Evolutionary conservation across 2,113 vertebrate genomes (phyloP).

Genomic region (Vidua chalybeata): DNA sequence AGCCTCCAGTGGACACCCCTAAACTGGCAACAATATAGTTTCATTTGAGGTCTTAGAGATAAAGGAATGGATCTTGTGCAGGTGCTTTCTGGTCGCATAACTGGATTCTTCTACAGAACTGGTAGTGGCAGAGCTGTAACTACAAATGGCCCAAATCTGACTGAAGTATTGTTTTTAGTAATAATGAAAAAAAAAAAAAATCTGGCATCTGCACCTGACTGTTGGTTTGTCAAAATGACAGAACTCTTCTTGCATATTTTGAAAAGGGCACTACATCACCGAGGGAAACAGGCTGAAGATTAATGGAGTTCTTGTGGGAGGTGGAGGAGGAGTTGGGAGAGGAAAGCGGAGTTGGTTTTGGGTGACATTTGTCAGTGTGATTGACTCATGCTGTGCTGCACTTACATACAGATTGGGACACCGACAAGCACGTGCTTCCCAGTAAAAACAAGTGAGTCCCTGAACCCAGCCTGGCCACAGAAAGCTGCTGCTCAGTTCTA

Average conservation of each 20-base stretch:
- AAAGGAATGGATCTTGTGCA: fast-evolving
- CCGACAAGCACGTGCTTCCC: neutral
- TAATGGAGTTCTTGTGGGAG: neutral
- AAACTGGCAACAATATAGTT: neutral
- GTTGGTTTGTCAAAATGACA: neutral
- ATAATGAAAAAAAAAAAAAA: neutral
- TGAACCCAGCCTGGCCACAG: neutral
- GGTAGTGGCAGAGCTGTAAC: neutral
- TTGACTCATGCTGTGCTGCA: neutral
- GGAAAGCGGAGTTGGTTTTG: neutral
- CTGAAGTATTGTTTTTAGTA: neutral
- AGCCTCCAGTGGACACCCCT: neutral
- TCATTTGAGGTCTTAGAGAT: neutral
- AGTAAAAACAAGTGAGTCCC: neutral
- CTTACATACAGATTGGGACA: neutral
- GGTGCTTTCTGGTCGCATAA: neutral
- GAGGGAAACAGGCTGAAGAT: neutral
- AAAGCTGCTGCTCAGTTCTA: neutral
- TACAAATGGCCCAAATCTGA: neutral
- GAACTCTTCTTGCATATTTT: neutral
- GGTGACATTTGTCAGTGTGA: neutral
- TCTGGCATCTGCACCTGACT: neutral
- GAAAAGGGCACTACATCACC: neutral
- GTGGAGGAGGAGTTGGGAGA: neutral
- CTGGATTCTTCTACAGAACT: neutral